phyloP scores from a whole-genome alignment of 2,113 vertebrate species.

The Brachypteracias leptosomus region DNA sequence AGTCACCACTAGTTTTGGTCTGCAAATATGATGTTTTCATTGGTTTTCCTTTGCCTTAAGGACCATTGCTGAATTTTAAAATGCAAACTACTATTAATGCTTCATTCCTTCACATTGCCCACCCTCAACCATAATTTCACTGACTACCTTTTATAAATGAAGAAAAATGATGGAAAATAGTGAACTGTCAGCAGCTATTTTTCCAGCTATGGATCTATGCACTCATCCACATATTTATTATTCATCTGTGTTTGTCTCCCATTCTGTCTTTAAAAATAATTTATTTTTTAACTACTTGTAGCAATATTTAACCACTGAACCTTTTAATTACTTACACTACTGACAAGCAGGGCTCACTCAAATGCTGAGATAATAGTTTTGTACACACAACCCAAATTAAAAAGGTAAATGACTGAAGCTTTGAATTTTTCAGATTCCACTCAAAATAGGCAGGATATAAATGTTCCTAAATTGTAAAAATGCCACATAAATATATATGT shows the following conservation, averaged over 20 bases:
- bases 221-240: slow-evolving; percentile 20
- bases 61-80: background rate
- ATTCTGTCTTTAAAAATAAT: slow-evolving; percentile 49
- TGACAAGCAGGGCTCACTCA: background rate
- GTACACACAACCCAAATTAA: background rate
- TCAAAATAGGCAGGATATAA: too few relatives aligned
- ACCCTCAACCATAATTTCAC: background rate
- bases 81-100: background rate
- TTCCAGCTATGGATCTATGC: background rate
- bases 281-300: slow-evolving; percentile 49
- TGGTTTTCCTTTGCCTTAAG: slow-evolving; percentile 34
- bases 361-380: background rate
- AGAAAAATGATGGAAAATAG: slow-evolving; percentile 12
- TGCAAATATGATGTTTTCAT: slow-evolving; percentile 24
- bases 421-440: too few relatives aligned
- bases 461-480: background rate
- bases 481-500: background rate
- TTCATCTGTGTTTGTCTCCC: slow-evolving; percentile 16
- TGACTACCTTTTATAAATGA: background rate
- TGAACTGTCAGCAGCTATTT: slow-evolving; percentile 17
- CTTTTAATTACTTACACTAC: slow-evolving; percentile 59
- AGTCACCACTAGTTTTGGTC: slow-evolving; percentile 10
- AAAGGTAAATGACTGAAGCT: background rate
- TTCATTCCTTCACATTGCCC: background rate
- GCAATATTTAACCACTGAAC: slow-evolving; percentile 63